Evolutionary conservation across 1,140 invertebrate genomes (phyloP), one percentile per base, ranked within the genome.

Genomic region (Bombus sibiricus): DNA sequence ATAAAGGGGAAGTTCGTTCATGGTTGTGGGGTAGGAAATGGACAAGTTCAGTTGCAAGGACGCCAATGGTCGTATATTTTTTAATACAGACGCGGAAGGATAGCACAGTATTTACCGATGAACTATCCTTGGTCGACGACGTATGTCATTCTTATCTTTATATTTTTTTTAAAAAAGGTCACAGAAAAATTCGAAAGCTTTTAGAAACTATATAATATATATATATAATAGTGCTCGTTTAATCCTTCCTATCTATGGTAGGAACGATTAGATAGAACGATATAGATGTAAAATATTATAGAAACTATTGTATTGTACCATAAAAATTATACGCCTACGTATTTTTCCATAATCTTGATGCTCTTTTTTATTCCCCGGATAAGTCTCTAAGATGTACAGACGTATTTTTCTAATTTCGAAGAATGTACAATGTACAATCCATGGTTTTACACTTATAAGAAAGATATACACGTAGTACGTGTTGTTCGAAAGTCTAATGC

Each of bases 321-420:
- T 66, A 78, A 34, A 41, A 78, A 78, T 78, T 78, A 78, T 66
- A 78, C 39, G n/a, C 4, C 18, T 66, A 15, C 18, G 3, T 78
- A 78, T 78, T 78, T 77, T 77, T 43, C 13, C 2, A 75, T 10
- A 72, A 53, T 13, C 2, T 9, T 1, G 1, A 25, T 28, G 5
- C n/a, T 18, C 6, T 13, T 66, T 6, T 37, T n/a, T 15, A 64
- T 43, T n/a, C 2, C 6, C 25, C 5, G 2, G 1, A 1, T 10
- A 32, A 34, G 18, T 53, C 47, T 22, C 5, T 22, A 22, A 22
- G 18, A 22, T 22, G 18, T 53, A 53, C 6, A 22, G 18, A 8
- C 5, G 47, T 8, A 22, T 22, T 6, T 53, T 0, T 53, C 18
- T 53, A 2, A 22, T 53, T 22, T 53, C 18, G 18, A 53, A 8